Conservation (phyloP, 1,140 invertebrate species). For the Halyomorpha halys region DNA sequence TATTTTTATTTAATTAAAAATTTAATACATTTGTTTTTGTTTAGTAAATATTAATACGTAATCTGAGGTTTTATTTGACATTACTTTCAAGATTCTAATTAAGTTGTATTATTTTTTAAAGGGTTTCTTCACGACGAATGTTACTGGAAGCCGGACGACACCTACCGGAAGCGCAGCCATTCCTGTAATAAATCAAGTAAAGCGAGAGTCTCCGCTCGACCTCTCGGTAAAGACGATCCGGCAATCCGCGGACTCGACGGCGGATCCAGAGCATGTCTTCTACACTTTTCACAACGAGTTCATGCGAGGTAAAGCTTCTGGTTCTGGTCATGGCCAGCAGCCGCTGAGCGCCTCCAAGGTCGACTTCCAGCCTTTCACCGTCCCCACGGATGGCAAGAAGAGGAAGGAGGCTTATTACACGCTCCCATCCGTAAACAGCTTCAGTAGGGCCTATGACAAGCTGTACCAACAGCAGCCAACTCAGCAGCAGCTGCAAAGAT, state of each 20-base stretch:
- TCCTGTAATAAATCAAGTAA: constrained; percentile 33
- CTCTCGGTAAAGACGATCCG: constrained; percentile 75
- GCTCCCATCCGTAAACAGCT: constrained; percentile 1
- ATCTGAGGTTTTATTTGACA: too few species aligned
- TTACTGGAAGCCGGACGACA: too few species aligned
- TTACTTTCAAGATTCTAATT: too few species aligned
- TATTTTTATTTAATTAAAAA: too few species aligned
- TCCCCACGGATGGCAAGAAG: constrained; percentile 1
- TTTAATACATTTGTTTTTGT: too few species aligned
- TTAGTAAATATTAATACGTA: too few species aligned
- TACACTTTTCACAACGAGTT: constrained; percentile 8
- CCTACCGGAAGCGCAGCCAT: too few species aligned
- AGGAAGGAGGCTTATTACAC: constrained; percentile 4
- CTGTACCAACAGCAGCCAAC: constrained; percentile 30
- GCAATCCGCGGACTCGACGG: constrained; percentile 72
- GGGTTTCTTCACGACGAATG: too few species aligned
- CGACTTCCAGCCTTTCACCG: neutral
- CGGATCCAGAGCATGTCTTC: constrained; percentile 38
- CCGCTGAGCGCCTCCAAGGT: neutral
- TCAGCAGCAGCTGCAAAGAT: constrained; percentile 27
- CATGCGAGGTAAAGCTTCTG: neutral
- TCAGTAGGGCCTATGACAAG: constrained; percentile 14
- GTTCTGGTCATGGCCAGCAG: neutral
- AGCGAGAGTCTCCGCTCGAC: constrained; percentile 67
- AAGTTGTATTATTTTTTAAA: too few species aligned